Base-by-base conservation (phyloP, 1,140 invertebrate species). In the Drosophila lacertosa region DNA sequence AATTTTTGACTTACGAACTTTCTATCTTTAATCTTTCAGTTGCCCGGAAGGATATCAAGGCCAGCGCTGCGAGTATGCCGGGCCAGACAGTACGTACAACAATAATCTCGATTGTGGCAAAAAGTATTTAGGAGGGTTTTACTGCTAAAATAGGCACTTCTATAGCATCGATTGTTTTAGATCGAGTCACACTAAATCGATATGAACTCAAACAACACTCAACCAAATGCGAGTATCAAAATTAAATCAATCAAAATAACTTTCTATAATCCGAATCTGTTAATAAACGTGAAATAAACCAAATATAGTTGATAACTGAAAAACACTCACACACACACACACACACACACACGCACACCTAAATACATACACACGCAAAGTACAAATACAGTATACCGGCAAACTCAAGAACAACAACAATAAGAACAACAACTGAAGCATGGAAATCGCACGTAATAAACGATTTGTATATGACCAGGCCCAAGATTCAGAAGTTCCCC, bases 41-140 rank as follows among this genome's bases (percentile, higher is more conserved):
- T 97, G 96, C 92, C 94, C 95, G 75, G 95, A 96, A 90, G 96
- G 95, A 77, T 97, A 94, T 94, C 94, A 94, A 89, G 96, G 96
- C 84, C 93, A 95, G 91, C 94, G 95, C 80, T 97, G 96, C 92
- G 95, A 96, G 92, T 95, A 66, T 65, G 75, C 48, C 57, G 64
- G 55, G 67, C 77, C 92, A 75, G 79, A 83, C 69, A 91, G 90
- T 91, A 91, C 73, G 91, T 91, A 91, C 89, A 82, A 66, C 80
- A 91, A 77, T 80, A 76, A 80, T 70, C 64, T 73, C 84, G 74
- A 89, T 71, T 76, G 74, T 89, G 83, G 79, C 89, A 42, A 67
- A 22, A 73, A 71, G 60, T 89, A 55, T 90, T 84, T 72, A 57
- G 91, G 90, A 89, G 86, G 82, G 81, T 90, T 48, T 91, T 91